Conservation (phyloP, 2,797 vertebrate genomes). For the Notoglanidium macrostoma region DNA sequence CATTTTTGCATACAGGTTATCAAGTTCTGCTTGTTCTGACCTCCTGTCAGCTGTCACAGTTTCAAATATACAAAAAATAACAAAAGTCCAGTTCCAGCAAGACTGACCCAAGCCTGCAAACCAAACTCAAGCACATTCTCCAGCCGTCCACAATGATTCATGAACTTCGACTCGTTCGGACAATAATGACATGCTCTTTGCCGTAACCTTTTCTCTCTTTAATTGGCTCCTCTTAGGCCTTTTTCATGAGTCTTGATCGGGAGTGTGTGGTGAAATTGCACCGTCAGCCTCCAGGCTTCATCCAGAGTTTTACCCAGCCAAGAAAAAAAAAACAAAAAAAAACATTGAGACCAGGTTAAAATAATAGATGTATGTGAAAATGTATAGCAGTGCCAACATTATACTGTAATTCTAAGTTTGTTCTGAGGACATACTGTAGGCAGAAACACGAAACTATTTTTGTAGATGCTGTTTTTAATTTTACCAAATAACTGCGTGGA, state of each 20-base stretch:
- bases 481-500: background rate
- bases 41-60: background rate
- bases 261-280: slow-evolving; percentile 50
- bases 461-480: slow-evolving; percentile 11
- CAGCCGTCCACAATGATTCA: slow-evolving; percentile 63
- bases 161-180: slow-evolving; percentile 47
- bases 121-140: slow-evolving; percentile 50
- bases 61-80: slow-evolving; percentile 27
- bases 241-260: slow-evolving; percentile 49
- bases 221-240: slow-evolving; percentile 48
- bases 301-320: slow-evolving; percentile 38
- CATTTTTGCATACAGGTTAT: background rate
- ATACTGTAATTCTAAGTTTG: slow-evolving; percentile 26
- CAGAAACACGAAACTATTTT: slow-evolving; percentile 6
- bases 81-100: slow-evolving; percentile 53
- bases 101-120: slow-evolving; percentile 55
- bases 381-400: slow-evolving; percentile 33
- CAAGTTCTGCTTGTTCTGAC: background rate
- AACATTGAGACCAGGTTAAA: slow-evolving; percentile 24
- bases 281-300: slow-evolving; percentile 41
- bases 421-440: slow-evolving; percentile 6
- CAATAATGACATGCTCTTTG: slow-evolving; percentile 61
- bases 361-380: slow-evolving; percentile 42
- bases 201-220: slow-evolving; percentile 57
- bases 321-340: background rate